A percentile compares a stretch with the other conserved stretches of the same genome.
These are phyloP conservation scores for Callaeas wilsoni DNA, from an alignment of 2,113 vertebrate genomes.

Conservation along the genomic window DNA sequence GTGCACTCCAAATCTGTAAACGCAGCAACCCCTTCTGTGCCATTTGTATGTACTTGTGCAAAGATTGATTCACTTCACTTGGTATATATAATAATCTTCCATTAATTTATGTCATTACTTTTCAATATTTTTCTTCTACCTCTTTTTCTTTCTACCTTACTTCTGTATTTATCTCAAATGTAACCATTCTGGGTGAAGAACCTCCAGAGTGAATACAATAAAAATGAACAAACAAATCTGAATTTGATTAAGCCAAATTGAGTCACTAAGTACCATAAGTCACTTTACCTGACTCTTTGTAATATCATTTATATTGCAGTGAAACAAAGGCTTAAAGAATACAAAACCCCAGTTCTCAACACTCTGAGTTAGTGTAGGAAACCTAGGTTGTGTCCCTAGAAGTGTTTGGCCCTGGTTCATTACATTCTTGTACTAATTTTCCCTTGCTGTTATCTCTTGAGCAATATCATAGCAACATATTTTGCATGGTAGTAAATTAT, in stretches of 20 bases:
- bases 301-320: background rate
- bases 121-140: background rate
- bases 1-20: background rate
- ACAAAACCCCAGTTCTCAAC: background rate
- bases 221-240: background rate
- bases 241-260: background rate
- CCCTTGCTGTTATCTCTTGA: background rate
- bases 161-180: background rate
- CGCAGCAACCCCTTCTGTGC: background rate
- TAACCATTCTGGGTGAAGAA: background rate
- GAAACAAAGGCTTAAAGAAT: background rate
- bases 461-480: background rate
- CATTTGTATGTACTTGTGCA: background rate
- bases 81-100: background rate
- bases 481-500: background rate
- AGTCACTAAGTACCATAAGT: background rate
- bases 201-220: background rate
- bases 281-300: background rate
- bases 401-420: background rate
- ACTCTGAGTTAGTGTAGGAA: background rate
- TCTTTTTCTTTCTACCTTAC: background rate
- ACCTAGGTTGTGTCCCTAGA: background rate
- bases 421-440: background rate
- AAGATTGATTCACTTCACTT: background rate
- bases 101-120: background rate